A percentile compares a stretch with the other conserved stretches of the same genome.
phyloP scores from a whole-genome alignment of 2,888 invertebrate genomes.

The Lasioglossum leucozonium region DNA sequence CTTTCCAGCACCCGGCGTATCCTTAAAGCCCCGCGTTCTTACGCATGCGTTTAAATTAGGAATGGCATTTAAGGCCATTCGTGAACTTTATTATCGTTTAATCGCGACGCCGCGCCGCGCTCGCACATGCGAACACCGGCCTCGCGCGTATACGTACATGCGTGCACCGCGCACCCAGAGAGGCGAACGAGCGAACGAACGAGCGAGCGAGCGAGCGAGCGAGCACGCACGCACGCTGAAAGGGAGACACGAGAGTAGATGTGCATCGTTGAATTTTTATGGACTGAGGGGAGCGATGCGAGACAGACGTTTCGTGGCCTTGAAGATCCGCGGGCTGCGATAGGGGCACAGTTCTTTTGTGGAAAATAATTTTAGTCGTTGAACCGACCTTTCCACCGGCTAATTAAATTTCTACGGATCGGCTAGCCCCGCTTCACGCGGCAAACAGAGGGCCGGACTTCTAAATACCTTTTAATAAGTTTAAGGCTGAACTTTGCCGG shows the following conservation, averaged over 20 bases:
- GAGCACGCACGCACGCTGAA: slow-evolving; percentile 19
- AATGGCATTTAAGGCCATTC: slow-evolving; percentile 61
- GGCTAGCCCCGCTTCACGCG: slow-evolving; percentile 31
- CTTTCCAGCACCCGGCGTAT: slow-evolving; percentile 36
- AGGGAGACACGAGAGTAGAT: slow-evolving; percentile 52
- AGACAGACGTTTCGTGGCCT: slow-evolving; percentile 63
- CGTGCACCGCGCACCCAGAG: neutral
- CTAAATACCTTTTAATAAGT: slow-evolving; percentile 51
- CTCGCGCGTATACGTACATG: slow-evolving; percentile 49
- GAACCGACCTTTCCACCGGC: slow-evolving; percentile 51
- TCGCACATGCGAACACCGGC: slow-evolving; percentile 29
- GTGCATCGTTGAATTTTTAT: slow-evolving; percentile 66
- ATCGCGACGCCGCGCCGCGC: slow-evolving; percentile 49
- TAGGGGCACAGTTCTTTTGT: slow-evolving; percentile 58
- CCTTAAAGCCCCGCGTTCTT: slow-evolving; percentile 40
- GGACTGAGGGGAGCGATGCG: slow-evolving; percentile 61
- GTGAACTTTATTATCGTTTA: slow-evolving; percentile 65
- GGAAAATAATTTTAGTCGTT: slow-evolving; percentile 61
- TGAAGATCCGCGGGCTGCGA: slow-evolving; percentile 62
- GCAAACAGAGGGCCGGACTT: slow-evolving; percentile 38
- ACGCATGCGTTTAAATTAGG: slow-evolving; percentile 61
- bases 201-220: slow-evolving; percentile 17
- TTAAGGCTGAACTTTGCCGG: slow-evolving; percentile 33
- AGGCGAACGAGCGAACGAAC: slow-evolving; percentile 2
- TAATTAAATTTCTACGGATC: slow-evolving; percentile 61